Base-by-base conservation (phyloP, 2,888 invertebrate species). In the Aleiodes testaceus region DNA sequence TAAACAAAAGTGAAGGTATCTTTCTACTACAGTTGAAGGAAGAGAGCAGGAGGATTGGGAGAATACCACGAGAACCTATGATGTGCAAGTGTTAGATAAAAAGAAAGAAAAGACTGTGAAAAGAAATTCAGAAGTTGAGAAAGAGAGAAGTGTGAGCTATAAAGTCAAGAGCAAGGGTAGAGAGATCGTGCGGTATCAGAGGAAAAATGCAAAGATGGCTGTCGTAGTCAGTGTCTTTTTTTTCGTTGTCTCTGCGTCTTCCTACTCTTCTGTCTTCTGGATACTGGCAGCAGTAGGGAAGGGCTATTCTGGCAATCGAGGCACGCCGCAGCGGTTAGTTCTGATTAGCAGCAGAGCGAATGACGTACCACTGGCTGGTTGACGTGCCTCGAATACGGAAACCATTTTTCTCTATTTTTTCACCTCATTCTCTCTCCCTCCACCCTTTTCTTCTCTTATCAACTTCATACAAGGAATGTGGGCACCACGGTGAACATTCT, bases 251-350 rank as follows among this genome's bases (percentile, higher is more conserved):
- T 68, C 71, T 66, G 52, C 70, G 5, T 53, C 68, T 73, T 66
- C 70, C 72, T 77, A 68, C 64, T 68, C 66, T 61, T 71, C 78
- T 71, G 72, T 74, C 52, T 49, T 30, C 55, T 75, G 52, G 44
- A 45, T 63, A 44, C 18, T 18, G 47, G 36, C 36, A 11, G 36
- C 26, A 42, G 36, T 59, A 18, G 11, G 59, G 7, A 18, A 14
- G 42, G 59, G 73, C 79, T 80, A 75, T 77, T 79, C 73, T 74
- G 69, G 79, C 77, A 87, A 82, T 83, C 87, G 70, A 74, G 78
- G 84, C 87, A 87, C 87, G 87, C 82, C 80, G 80, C 81, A 81
- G 81, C 87, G 84, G 86, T 87, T 87, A 87, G 87, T 87, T 87
- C 87, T 87, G 87, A 87, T 87, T 87, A 87, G 87, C 86, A 83